phyloP scores from a whole-genome alignment of 2,888 invertebrate genomes.

The Pheosia tremula region DNA sequence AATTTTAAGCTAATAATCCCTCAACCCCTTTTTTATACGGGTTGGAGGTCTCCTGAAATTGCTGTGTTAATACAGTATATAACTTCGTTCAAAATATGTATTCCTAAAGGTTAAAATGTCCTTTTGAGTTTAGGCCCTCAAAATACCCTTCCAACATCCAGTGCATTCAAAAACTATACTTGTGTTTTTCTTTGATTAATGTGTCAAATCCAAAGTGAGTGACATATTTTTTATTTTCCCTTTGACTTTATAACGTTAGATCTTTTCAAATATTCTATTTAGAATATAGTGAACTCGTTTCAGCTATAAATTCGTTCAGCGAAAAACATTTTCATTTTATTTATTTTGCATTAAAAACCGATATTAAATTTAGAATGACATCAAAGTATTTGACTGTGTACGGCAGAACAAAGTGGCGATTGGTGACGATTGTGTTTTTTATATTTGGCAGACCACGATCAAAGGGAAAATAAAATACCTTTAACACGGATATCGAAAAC shows the following conservation, averaged over 20 bases:
- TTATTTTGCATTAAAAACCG: background rate
- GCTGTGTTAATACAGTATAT: too few relatives aligned
- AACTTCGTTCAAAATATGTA: too few relatives aligned
- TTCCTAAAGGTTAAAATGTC: too few relatives aligned
- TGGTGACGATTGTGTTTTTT: background rate
- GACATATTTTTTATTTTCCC: background rate
- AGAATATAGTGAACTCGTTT: background rate
- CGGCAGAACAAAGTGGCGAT: background rate
- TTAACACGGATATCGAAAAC: too few relatives aligned
- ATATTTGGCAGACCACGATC: background rate
- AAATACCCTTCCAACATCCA: background rate
- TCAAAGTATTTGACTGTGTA: background rate
- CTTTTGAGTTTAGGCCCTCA: background rate
- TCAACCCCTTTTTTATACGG: too few relatives aligned
- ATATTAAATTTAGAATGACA: background rate
- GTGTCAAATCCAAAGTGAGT: background rate
- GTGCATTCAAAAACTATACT: background rate
- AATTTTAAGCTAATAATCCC: too few relatives aligned
- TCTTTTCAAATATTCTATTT: background rate
- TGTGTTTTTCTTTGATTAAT: background rate
- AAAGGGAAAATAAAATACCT: background rate
- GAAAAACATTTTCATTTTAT: background rate
- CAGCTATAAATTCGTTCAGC: background rate
- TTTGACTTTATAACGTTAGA: background rate
- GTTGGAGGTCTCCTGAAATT: too few relatives aligned